Evolutionary conservation across 2,113 vertebrate genomes (phyloP).

Genomic region (Balaenoptera acutorostrata): DNA sequence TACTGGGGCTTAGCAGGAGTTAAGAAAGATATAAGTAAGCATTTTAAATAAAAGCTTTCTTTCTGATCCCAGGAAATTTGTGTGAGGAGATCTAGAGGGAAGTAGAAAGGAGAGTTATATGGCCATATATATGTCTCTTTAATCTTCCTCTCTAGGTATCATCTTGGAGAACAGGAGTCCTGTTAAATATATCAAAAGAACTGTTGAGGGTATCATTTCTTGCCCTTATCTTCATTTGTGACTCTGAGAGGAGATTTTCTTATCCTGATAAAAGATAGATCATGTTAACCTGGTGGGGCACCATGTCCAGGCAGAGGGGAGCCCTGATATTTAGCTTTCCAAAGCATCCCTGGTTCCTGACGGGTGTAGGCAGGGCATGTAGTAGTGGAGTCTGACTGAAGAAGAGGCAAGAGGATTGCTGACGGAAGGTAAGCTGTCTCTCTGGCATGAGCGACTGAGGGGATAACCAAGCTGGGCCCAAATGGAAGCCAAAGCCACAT

Average conservation of each 20-base stretch:
- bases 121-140: neutral
- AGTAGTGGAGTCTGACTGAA: neutral
- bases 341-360: neutral
- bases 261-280: neutral
- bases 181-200: neutral
- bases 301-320: neutral
- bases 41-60: neutral
- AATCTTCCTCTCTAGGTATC: neutral
- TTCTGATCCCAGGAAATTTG: neutral
- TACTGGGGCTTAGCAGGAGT: neutral
- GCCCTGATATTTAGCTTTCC: neutral
- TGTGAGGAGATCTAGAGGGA: neutral
- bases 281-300: fast-evolving
- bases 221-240: neutral
- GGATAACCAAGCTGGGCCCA: neutral
- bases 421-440: neutral
- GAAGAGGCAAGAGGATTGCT: neutral
- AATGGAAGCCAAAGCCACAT: neutral
- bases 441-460: neutral
- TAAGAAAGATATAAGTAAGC: neutral
- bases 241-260: neutral
- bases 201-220: neutral
- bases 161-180: neutral
- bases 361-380: neutral
- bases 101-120: neutral